Conservation (phyloP, 2,888 invertebrate genomes). For the Agrotis ipsilon region DNA sequence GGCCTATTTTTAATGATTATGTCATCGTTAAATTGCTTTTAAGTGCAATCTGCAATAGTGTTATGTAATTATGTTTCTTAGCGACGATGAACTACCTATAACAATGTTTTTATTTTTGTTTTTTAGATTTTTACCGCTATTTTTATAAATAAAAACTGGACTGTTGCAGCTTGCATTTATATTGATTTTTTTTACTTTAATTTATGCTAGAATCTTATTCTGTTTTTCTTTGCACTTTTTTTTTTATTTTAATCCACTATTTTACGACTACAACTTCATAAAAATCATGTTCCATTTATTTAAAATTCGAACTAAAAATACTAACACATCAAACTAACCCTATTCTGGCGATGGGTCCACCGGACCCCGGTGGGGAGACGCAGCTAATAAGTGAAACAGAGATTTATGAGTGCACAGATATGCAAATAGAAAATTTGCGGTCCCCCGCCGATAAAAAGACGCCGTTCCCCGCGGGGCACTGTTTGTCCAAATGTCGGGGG, state of each 20-base stretch:
- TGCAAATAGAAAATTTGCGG: constrained; percentile 91
- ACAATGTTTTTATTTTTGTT: too few species aligned
- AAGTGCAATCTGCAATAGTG: constrained; percentile 52
- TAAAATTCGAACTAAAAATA: constrained; percentile 32
- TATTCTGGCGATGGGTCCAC: constrained; percentile 69
- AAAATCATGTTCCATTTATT: constrained; percentile 6
- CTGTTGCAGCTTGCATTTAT: constrained; percentile 37
- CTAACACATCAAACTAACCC: constrained; percentile 70
- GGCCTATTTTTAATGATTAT: constrained; percentile 43
- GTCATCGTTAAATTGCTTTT: constrained; percentile 29
- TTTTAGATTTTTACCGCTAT: too few species aligned
- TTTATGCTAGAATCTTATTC: constrained; percentile 15
- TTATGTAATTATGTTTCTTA: constrained; percentile 25
- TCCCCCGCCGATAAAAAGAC: constrained; percentile 90
- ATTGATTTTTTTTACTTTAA: not conserved
- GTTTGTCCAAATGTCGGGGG: constrained; percentile 88
- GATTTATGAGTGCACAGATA: constrained; percentile 90
- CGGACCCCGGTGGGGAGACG: constrained; percentile 75
- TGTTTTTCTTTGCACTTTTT: not conserved
- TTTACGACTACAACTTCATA: not conserved
- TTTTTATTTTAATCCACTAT: not conserved
- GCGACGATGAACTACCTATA: too few species aligned
- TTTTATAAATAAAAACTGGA: too few species aligned
- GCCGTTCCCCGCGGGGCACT: constrained; percentile 80
- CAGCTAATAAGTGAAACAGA: constrained; percentile 90